These are phyloP conservation scores for Hiodon alosoides DNA, from an alignment of 2,113 vertebrate species.

Conservation along the genomic window DNA sequence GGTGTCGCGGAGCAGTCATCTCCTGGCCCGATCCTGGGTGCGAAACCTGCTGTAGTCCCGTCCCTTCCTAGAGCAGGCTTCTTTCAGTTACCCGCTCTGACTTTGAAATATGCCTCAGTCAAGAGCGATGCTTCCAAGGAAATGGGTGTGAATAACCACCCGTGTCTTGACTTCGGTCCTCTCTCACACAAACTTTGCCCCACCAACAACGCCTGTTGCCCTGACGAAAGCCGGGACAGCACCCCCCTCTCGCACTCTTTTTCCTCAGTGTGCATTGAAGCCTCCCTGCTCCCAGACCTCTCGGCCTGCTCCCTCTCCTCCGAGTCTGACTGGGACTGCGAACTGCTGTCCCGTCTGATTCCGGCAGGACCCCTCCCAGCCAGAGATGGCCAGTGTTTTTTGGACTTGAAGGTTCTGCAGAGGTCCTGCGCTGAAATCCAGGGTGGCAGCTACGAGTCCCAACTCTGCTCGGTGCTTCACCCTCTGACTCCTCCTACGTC, in stretches of 20 bases:
- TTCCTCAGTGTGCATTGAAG: conserved; percentile 55
- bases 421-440: conserved; percentile 41
- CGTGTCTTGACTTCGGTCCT: not conserved
- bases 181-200: not conserved
- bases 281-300: conserved; percentile 42
- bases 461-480: conserved; percentile 52
- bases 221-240: conserved; percentile 31
- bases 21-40: not conserved
- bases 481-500: conserved; percentile 9
- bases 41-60: not conserved
- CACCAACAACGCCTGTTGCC: not conserved
- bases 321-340: conserved; percentile 51
- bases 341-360: conserved; percentile 41
- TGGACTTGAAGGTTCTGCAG: conserved; percentile 54
- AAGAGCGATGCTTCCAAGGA: not conserved
- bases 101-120: not conserved
- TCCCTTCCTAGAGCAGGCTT: not conserved
- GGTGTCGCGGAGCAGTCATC: not conserved
- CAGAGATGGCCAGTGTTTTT: conserved; percentile 5
- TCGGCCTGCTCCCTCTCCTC: conserved; percentile 39
- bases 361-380: conserved; percentile 1
- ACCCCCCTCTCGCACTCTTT: conserved; percentile 38
- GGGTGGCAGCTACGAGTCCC: conserved; percentile 50
- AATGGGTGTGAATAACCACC: not conserved
- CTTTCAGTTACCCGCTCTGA: not conserved